These are phyloP conservation scores for Echinarachnius parma DNA, from an alignment of 53 echinoderm and acorn worm species.

Conservation along the genomic window DNA sequence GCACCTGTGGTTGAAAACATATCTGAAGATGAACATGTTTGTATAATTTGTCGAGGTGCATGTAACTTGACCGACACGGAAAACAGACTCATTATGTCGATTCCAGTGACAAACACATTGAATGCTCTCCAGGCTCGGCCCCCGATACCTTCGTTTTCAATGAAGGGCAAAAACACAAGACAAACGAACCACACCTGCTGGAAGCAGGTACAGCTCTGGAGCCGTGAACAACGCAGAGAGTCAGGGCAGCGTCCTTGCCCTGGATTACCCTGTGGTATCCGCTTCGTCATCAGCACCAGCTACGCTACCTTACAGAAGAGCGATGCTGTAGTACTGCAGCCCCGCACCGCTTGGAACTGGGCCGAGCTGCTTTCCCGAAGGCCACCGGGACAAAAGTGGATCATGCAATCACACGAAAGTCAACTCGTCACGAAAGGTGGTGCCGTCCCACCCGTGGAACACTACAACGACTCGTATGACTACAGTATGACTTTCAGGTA, in stretches of 20 bases:
- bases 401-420: constrained; percentile 27
- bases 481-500: constrained; percentile 22
- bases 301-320: not conserved
- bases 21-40: no score
- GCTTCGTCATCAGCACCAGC: constrained; percentile 5
- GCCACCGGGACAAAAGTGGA: constrained; percentile 18
- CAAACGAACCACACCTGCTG: not conserved
- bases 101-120: no score
- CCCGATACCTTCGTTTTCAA: no score
- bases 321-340: constrained; percentile 19
- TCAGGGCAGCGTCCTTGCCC: constrained; percentile 21
- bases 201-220: constrained; percentile 16
- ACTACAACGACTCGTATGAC: not conserved
- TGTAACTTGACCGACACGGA: no score
- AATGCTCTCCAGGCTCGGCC: no score
- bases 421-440: not conserved
- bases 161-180: no score
- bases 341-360: constrained; percentile 11
- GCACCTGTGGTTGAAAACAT: no score
- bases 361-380: not conserved
- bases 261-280: constrained; percentile 13
- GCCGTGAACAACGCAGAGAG: not conserved
- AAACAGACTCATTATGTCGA: no score
- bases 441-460: constrained; percentile 2
- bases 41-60: no score